Evolutionary conservation across 2,888 invertebrate species (phyloP).

Genomic region (Epirrhoe tristata): DNA sequence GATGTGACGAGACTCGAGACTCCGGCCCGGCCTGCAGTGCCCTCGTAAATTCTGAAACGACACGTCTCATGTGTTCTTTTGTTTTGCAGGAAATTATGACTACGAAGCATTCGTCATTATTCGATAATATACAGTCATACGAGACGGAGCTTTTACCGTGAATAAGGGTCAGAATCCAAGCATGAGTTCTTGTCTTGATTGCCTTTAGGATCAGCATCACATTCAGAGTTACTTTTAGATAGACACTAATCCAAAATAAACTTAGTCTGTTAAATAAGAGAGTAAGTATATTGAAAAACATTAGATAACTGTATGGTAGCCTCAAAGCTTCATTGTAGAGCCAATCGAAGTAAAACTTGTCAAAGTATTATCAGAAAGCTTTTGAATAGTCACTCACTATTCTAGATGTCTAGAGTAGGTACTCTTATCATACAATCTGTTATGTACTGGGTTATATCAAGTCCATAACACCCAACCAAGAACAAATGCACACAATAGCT

Average conservation of each 20-base stretch:
- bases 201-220: too few relatives aligned
- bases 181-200: too few relatives aligned
- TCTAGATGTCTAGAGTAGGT: not conserved
- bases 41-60: conserved; percentile 81
- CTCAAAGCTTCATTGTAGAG: too few relatives aligned
- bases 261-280: too few relatives aligned
- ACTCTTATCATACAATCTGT: conserved; percentile 1
- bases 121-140: conserved; percentile 38
- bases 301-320: too few relatives aligned
- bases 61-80: conserved; percentile 71
- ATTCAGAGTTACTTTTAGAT: too few relatives aligned
- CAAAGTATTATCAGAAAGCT: too few relatives aligned
- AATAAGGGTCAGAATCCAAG: too few relatives aligned
- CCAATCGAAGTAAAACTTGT: too few relatives aligned
- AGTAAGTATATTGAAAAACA: too few relatives aligned
- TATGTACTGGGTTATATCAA: conserved; percentile 8
- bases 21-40: conserved; percentile 57
- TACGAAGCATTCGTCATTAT: conserved; percentile 41
- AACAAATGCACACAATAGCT: conserved; percentile 43
- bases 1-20: conserved; percentile 54
- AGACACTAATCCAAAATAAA: too few relatives aligned
- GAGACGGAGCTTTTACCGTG: conserved; percentile 10
- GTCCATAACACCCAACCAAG: conserved; percentile 9
- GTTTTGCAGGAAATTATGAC: conserved; percentile 62
- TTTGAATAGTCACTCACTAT: not conserved